Base-by-base conservation (phyloP, 2,113 vertebrate species). In the Oreocharis arfaki region DNA sequence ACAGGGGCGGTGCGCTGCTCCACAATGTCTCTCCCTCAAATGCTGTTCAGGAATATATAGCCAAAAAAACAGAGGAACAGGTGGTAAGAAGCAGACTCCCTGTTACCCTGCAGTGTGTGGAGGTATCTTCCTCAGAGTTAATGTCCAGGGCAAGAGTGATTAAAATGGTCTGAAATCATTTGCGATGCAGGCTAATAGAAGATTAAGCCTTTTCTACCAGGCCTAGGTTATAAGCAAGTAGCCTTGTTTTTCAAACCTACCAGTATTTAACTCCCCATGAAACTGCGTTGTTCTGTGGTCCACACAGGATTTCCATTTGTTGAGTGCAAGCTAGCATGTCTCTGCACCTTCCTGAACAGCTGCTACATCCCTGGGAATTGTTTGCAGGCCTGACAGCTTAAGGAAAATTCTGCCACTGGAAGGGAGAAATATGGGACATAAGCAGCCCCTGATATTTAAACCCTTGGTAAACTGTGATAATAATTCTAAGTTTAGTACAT, bases 31-130 rank as follows among this genome's bases (percentile, higher is more conserved):
- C 17, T 49, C 17, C 27, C 23, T 26, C 37, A 52, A 30, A 27
- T 3, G 47, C 27, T 22, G 0, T 10, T 0, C 8, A 4, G 35
- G 14, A 4, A 11, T 22, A 12, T 4, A 12, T 4, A 9, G 10
- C 16, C 6, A 7, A 69, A 75, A 69, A 8, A 59, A 2, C 0
- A n/a, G 22, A 37, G 9, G 57, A 67, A 22, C 8, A 3, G 28
- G 18, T 22, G 12, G 10, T 26, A 30, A 47, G 26, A 30, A 41
- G 19, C 14, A 12, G 28, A 17, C 69, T 42, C 11, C 23, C 17
- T 18, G 3, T 44, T 53, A 44, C 3, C 6, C 8, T 20, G 21
- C 33, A 42, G 17, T 0, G 0, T 24, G 4, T n/a, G 8, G 30
- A 56, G 30, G 32, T 59, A 9, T 47, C 35, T 79, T 33, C 14